These are phyloP conservation scores for Pyrochroa serraticornis DNA, from an alignment of 2,888 invertebrate species.

Conservation along the genomic window DNA sequence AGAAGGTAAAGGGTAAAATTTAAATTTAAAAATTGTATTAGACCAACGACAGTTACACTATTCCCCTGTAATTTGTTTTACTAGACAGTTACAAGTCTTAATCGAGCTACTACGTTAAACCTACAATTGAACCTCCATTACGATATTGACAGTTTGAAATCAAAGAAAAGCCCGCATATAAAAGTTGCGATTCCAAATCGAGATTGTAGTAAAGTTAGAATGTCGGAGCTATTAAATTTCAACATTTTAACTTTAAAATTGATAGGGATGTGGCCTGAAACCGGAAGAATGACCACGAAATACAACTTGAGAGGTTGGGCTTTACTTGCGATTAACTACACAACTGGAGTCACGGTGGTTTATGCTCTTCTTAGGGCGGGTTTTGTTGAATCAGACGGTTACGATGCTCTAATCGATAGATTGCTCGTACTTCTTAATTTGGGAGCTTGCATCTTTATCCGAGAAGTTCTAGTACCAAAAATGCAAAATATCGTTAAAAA, in stretches of 20 bases:
- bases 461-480: constrained; percentile 8
- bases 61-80: too few species aligned
- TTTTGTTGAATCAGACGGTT: constrained; percentile 9
- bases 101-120: too few species aligned
- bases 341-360: constrained; percentile 3
- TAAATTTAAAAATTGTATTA: too few species aligned
- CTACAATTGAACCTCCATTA: too few species aligned
- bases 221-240: constrained; percentile 24
- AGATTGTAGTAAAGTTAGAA: background rate
- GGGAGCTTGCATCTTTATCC: constrained; percentile 8
- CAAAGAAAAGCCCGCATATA: too few species aligned
- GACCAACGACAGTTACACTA: too few species aligned
- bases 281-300: background rate
- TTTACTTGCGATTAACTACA: constrained; percentile 6
- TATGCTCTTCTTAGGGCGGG: constrained; percentile 1
- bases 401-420: constrained; percentile 6
- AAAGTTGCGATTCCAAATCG: too few species aligned
- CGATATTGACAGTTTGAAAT: too few species aligned
- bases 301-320: constrained; percentile 5
- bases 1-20: too few species aligned
- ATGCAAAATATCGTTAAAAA: background rate
- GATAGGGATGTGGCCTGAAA: constrained; percentile 28
- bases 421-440: constrained; percentile 6
- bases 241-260: constrained; percentile 29
- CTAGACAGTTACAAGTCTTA: too few species aligned